phyloP scores from a whole-genome alignment of 2,888 invertebrate species.

The Nomada flava region DNA sequence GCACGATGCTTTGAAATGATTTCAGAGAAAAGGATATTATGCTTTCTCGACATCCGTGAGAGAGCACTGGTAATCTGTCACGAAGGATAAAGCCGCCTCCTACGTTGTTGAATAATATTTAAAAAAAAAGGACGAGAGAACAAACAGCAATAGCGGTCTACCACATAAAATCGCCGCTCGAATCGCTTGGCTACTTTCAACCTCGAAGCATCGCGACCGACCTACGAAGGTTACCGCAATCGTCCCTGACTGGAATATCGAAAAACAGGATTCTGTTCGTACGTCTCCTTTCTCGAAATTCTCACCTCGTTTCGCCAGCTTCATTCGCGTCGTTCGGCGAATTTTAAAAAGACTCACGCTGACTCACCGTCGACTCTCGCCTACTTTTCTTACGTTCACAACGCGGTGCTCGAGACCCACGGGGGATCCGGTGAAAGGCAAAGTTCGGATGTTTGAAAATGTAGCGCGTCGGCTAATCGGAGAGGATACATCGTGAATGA shows the following conservation, averaged over 20 bases:
- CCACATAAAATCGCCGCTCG: conserved; percentile 21
- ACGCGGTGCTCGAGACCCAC: conserved; percentile 15
- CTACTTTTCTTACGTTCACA: conserved; percentile 21
- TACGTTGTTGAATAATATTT: neutral
- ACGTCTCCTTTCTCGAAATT: conserved; percentile 45
- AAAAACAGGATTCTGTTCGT: conserved; percentile 35
- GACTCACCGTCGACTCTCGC: conserved; percentile 38
- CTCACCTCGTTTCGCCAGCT: conserved; percentile 1
- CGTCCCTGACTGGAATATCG: conserved; percentile 34
- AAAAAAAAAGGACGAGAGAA: conserved; percentile 5
- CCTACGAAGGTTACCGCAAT: conserved; percentile 24
- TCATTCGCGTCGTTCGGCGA: conserved; percentile 32
- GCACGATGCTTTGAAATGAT: no score
- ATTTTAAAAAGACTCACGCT: conserved; percentile 43
- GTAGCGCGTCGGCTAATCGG: no score
- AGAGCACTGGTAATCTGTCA: neutral
- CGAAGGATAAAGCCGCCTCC: neutral
- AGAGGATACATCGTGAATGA: no score
- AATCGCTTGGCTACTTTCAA: conserved; percentile 36
- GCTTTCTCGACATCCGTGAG: neutral
- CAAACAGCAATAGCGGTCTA: conserved; percentile 11
- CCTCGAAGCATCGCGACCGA: conserved; percentile 37
- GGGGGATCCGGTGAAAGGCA: conserved; percentile 54
- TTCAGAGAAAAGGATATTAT: neutral
- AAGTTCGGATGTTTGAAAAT: conserved; percentile 35